Conservation (phyloP, 2,888 invertebrate genomes). For the Andricus curvator region DNA sequence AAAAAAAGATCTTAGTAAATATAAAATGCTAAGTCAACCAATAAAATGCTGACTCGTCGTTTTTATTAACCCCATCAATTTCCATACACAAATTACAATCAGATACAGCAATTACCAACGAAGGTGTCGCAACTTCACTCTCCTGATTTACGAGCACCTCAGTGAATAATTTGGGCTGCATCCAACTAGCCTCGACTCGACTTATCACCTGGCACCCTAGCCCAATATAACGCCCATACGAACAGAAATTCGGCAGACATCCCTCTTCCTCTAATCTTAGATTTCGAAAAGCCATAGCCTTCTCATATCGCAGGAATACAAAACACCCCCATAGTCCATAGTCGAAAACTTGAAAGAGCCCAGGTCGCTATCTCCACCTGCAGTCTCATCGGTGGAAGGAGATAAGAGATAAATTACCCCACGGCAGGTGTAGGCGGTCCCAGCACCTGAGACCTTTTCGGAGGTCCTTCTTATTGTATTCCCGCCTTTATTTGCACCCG, state of each 20-base stretch:
- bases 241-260: background rate
- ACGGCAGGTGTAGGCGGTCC: slow-evolving; percentile 77
- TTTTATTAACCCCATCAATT: too few species aligned
- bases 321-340: slow-evolving; percentile 43
- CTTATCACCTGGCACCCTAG: background rate
- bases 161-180: slow-evolving; percentile 6
- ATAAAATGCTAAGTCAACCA: too few species aligned
- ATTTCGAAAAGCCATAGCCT: slow-evolving; percentile 41
- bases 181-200: background rate
- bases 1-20: too few species aligned
- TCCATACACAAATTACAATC: too few species aligned
- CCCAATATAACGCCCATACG: background rate
- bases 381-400: slow-evolving; percentile 62
- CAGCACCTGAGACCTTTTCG: slow-evolving; percentile 54
- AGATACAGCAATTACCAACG: background rate
- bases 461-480: slow-evolving; percentile 45
- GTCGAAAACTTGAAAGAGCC: slow-evolving; percentile 6
- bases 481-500: background rate
- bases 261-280: slow-evolving; percentile 24
- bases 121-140: background rate
- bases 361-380: slow-evolving; percentile 61
- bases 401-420: slow-evolving; percentile 68
- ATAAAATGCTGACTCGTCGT: too few species aligned
- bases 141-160: background rate
- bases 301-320: slow-evolving; percentile 49